Base-by-base conservation (phyloP, 1,140 invertebrate species). In the Brachionus paranguensis region DNA sequence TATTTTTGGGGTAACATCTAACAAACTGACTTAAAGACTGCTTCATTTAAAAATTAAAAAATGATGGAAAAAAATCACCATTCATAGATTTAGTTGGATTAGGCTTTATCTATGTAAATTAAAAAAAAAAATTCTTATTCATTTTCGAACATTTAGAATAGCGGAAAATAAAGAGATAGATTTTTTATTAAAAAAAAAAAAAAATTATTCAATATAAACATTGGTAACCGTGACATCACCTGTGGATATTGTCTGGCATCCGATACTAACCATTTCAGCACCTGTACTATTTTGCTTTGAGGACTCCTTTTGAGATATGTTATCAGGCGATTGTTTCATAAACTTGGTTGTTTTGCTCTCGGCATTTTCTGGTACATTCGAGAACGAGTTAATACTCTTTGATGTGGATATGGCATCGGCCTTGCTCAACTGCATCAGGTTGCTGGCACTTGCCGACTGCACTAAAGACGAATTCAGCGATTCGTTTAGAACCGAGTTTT, bases 241-340 rank as follows among this genome's bases (percentile, higher is more conserved):
- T 33, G 81, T 83, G 29, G 81, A 83, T 83, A 68, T 83, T 47
- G 81, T 83, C 53, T 83, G 81, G 68, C 81, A 83, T 29, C 81
- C 81, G 33, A 68, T 68, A 53, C 60, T 68, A 50, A 83, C 64
- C 64, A 64, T 41, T 68, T 81, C 20, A 43, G 53, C 78, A 64
- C 64, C 64, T 33, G 76, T 12, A 41, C 33, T 45, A 45, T 20
- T 64, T 50, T 10, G 17, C 10, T 24, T 76, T 29, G 20, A 7
- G n/a, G n/a, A 29, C 43, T 81, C 78, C 33, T 47, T 60, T 43
- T 37, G 7, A 24, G 78, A 81, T 81, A 81, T 81, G 20, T 81
- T 81, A 81, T 81, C 78, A 68, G 78, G 53, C 53, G 78, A 60
- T 37, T 81, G 72, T 17, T 76, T 76, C 72, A 76, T 76, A 50